These are phyloP conservation scores for Melanchra persicariae DNA, from an alignment of 2,888 invertebrate species.

Conservation along the genomic window DNA sequence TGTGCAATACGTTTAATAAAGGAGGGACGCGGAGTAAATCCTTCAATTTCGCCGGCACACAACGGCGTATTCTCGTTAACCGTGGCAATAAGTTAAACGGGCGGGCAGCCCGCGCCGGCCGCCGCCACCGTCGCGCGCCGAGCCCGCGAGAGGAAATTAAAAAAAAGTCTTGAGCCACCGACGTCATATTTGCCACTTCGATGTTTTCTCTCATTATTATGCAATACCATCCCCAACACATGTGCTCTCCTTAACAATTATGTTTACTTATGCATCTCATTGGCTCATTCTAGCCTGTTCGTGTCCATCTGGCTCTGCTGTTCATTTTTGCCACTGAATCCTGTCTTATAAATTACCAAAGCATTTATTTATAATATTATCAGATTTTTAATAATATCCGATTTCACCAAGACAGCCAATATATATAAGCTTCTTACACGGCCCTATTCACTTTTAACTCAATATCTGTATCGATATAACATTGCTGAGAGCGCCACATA, in stretches of 20 bases:
- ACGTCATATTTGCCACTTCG: slow-evolving; percentile 74
- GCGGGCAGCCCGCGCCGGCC: slow-evolving; percentile 77
- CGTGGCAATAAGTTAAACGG: slow-evolving; percentile 91
- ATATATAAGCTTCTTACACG: slow-evolving; percentile 38
- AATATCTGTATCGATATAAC: slow-evolving; percentile 32
- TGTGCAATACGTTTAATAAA: slow-evolving; percentile 91
- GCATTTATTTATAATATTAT: slow-evolving; percentile 6
- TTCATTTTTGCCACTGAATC: not conserved
- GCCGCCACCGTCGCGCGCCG: slow-evolving; percentile 66
- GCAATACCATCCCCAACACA: slow-evolving; percentile 33
- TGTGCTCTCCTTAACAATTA: not conserved
- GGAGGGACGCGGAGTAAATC: slow-evolving; percentile 91
- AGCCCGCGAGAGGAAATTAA: slow-evolving; percentile 84
- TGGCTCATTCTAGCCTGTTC: not conserved
- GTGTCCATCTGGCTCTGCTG: slow-evolving; percentile 4
- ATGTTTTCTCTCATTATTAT: slow-evolving; percentile 56
- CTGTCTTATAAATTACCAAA: not conserved
- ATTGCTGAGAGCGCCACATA: slow-evolving; percentile 22
- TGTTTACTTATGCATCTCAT: slow-evolving; percentile 28
- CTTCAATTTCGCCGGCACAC: slow-evolving; percentile 91
- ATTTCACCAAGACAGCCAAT: slow-evolving; percentile 39
- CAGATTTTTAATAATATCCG: slow-evolving; percentile 49
- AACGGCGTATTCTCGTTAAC: slow-evolving; percentile 91
- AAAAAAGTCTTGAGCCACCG: slow-evolving; percentile 82
- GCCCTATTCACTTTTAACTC: slow-evolving; percentile 57